phyloP scores from a whole-genome alignment of 2,888 invertebrate genomes.

The Phaedon cochleariae region DNA sequence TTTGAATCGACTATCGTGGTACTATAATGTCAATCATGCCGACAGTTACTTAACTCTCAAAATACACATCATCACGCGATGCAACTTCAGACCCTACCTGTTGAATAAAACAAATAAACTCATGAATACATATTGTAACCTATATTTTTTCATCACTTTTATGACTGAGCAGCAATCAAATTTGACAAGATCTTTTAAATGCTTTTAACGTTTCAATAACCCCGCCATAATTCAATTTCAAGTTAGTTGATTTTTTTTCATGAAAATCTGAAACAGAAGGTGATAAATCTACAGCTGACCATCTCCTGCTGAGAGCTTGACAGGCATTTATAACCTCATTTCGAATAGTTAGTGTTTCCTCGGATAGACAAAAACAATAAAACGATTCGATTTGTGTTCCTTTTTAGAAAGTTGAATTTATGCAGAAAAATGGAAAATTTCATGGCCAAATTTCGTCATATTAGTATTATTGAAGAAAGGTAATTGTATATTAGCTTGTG shows the following conservation, averaged over 20 bases:
- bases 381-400: no score
- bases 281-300: neutral
- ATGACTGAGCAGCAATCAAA: neutral
- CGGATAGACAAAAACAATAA: neutral
- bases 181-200: neutral
- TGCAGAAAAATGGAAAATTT: no score
- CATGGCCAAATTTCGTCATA: no score
- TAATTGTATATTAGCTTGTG: no score
- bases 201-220: neutral
- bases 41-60: neutral
- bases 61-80: neutral
- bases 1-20: neutral
- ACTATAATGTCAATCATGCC: neutral
- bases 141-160: neutral
- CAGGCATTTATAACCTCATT: neutral
- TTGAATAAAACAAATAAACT: neutral
- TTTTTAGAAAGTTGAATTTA: no score
- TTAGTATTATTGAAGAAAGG: no score
- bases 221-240: neutral
- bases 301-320: neutral
- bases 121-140: slow-evolving; percentile 1
- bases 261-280: neutral
- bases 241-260: neutral
- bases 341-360: neutral
- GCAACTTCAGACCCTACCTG: neutral